Base-by-base conservation (phyloP, 2,888 invertebrate species). In the Cheilosia urbana region DNA sequence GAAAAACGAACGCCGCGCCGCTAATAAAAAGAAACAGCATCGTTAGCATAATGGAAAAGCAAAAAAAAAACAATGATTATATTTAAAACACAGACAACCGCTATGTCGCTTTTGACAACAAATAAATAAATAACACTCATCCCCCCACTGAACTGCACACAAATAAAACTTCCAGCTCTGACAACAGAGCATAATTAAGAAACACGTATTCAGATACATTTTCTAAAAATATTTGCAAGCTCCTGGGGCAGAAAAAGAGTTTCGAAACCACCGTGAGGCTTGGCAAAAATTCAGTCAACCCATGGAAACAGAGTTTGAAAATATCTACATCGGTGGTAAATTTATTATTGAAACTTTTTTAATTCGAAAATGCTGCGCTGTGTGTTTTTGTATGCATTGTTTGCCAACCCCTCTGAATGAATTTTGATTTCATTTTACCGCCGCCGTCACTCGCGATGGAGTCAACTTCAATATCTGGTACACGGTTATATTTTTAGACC, bases 41-140 rank as follows among this genome's bases (percentile, higher is more conserved):
- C 57, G 57, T 69, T 47, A 69, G 69, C 69, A 69, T 69, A 69
- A 69, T 69, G 47, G 30, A 69, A 69, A 34, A 58, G 2, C 17
- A 24, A 17, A 37, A 45, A 19, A 57, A 47, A 58, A 24, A 51
- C 69, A 42, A 69, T 55, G 40, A 27, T 68, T 40, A 19, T 55
- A 45, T 34, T 69, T 69, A 69, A 69, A 69, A 58, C 24, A 66
- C 66, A 53, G 45, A 58, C 21, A 34, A 53, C 45, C 37, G 21
- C 45, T 51, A 37, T 40, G 53, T 17, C 66, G 17, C 27, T 66
- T 55, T 40, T 11, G 69, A 57, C 69, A 69, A 47, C 55, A 69
- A 19, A 45, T 57, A 69, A 57, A 69, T 69, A 57, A 69, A 57
- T 69, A 21, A 57, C 45, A 57, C 21, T 42, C 57, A 47, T 4